Evolutionary conservation across 2,797 vertebrate genomes (phyloP), one percentile per base, ranked within the genome.

Genomic region (Coracias cyanogaster): DNA sequence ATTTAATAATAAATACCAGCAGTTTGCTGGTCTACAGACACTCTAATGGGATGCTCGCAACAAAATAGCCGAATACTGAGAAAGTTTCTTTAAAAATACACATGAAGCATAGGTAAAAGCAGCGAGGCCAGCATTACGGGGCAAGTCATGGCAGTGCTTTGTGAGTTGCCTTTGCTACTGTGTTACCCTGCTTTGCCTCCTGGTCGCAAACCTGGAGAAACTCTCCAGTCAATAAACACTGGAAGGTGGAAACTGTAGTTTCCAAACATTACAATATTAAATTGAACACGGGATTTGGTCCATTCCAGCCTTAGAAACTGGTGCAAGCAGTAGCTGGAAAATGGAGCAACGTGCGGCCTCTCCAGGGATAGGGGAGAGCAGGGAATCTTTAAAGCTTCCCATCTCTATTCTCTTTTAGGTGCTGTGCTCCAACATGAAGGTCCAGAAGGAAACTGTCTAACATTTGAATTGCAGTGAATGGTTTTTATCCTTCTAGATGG

Each of bases 81-180:
- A 62, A 73, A 55, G 12, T 46, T 17, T 28, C 39, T 31, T 69
- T 28, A 25, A 9, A 29, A 11, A 52, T 21, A 25, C 6, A 12
- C 3, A 9, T 0, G 1, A 43, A 15, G 9, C 41, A 15, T 3
- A 37, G n/a, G n/a, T 28, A 45, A 39, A 64, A 82, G 7, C 20
- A n/a, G 28, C 0, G 1, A 78, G 45, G 35, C n/a, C 41, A 22
- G 29, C 4, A 0, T 20, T 58, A 55, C 7, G n/a, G 31, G 10
- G 18, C 7, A 18, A 29, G 64, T 60, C 52, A 25, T 4, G 4
- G 33, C 6, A 35, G 17, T 28, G 55, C 5, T 37, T 37, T 37
- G 37, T 37, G 37, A 37, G 37, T 37, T 11, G 12, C 37, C 6
- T 67, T 62, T 12, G 9, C 16, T 3, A 2, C 46, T 19, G 12